These are phyloP conservation scores for Thalassarche chlororhynchos DNA, from an alignment of 2,113 vertebrate species.

Conservation along the genomic window DNA sequence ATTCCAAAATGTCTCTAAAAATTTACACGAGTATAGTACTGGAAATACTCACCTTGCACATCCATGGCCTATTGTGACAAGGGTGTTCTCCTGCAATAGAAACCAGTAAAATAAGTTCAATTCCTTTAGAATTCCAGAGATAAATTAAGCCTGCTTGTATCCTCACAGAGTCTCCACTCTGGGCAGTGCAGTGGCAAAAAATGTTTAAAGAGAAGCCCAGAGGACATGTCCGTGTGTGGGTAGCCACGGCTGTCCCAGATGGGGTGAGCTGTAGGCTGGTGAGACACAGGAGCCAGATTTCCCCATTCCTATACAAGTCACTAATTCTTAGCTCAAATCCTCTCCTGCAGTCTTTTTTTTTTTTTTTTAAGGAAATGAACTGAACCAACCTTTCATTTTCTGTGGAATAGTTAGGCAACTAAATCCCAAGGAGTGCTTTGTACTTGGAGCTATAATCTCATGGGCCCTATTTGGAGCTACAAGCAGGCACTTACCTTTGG, in stretches of 20 bases:
- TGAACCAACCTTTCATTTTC: not conserved
- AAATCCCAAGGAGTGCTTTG: not conserved
- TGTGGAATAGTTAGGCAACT: not conserved
- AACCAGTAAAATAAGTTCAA: not conserved
- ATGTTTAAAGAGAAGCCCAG: not conserved
- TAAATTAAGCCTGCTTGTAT: not conserved
- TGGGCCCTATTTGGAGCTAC: not conserved
- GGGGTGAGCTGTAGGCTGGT: not conserved
- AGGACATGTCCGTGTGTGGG: accelerated
- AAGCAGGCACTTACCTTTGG: not conserved
- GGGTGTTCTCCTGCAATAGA: not conserved
- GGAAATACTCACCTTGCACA: not conserved
- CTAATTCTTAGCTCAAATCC: not conserved
- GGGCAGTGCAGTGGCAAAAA: not conserved
- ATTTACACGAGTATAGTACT: not conserved
- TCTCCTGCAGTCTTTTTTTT: not conserved
- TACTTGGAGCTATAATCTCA: not conserved
- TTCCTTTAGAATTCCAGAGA: not conserved
- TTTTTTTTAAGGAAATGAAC: not conserved
- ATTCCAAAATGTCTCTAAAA: not conserved
- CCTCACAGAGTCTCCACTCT: not conserved
- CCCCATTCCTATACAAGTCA: not conserved
- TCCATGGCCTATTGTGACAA: not conserved
- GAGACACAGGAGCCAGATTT: not conserved
- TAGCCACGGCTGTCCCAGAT: accelerated